Conservation (phyloP, 1,140 invertebrate species). For the Oppia nitens region DNA sequence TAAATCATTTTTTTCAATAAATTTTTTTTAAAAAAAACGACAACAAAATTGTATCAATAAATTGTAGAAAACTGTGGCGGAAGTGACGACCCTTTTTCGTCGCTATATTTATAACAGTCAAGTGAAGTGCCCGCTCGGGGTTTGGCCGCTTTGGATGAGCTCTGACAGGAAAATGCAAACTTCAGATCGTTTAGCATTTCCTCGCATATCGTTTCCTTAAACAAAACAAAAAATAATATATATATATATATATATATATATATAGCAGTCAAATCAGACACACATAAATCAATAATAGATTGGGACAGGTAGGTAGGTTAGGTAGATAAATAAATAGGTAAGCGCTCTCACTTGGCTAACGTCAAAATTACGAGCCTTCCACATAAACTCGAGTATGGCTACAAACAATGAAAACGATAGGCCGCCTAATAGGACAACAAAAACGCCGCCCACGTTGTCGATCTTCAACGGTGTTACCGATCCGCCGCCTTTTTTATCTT, state of each 20-base stretch:
- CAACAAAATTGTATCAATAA: too few relatives aligned
- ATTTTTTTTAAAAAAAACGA: too few relatives aligned
- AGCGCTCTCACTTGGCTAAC: background rate
- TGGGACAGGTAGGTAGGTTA: background rate
- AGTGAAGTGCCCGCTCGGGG: too few relatives aligned
- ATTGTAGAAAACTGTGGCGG: background rate
- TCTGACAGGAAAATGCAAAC: constrained; percentile 24
- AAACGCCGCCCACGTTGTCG: constrained; percentile 34
- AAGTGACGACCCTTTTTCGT: background rate
- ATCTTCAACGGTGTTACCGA: constrained; percentile 21
- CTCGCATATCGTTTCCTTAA: constrained; percentile 23
- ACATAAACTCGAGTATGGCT: constrained; percentile 20
- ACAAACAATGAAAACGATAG: constrained; percentile 25
- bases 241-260: too few relatives aligned
- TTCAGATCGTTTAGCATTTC: constrained; percentile 24
- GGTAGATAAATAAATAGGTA: background rate
- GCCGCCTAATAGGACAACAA: constrained; percentile 34
- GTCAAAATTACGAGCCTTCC: constrained; percentile 15
- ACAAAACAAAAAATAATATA: constrained; percentile 1
- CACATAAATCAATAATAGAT: background rate
- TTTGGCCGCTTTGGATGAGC: constrained; percentile 22
- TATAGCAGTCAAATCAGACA: too few relatives aligned
- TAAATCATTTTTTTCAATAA: too few relatives aligned
- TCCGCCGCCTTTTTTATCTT: constrained; percentile 19
- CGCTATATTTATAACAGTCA: background rate